Evolutionary conservation across 2,797 vertebrate genomes (phyloP).

Genomic region (Pangasius djambal): DNA sequence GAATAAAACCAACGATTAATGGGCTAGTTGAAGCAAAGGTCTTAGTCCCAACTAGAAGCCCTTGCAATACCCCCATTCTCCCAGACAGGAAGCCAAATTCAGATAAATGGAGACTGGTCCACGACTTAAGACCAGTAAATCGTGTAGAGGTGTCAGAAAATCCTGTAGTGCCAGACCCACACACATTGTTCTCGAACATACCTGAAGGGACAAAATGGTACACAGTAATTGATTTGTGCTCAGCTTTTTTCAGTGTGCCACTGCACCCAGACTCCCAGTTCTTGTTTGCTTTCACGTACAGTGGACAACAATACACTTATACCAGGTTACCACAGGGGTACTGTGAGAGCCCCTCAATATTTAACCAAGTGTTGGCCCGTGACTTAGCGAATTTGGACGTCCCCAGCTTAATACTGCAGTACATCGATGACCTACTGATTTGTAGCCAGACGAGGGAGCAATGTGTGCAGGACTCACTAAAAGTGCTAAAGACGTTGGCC

Average conservation of each 20-base stretch:
- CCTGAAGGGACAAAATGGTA: no score
- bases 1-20: background rate
- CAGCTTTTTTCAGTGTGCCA: background rate
- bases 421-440: no score
- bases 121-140: background rate
- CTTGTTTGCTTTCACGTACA: background rate
- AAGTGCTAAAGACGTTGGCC: fast-evolving
- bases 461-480: background rate
- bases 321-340: background rate
- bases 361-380: background rate
- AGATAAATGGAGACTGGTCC: background rate
- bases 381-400: background rate
- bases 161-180: background rate
- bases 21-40: background rate
- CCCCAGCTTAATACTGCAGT: no score
- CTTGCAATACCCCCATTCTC: background rate
- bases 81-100: background rate
- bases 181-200: background rate
- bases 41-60: background rate
- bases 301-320: background rate
- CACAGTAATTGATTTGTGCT: background rate
- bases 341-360: background rate
- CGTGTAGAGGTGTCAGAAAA: background rate
- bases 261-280: background rate
- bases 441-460: no score